Evolutionary conservation across 2,797 vertebrate species (phyloP), one percentile per base, ranked within the genome.

Genomic region (Pithecia hirsuta): DNA sequence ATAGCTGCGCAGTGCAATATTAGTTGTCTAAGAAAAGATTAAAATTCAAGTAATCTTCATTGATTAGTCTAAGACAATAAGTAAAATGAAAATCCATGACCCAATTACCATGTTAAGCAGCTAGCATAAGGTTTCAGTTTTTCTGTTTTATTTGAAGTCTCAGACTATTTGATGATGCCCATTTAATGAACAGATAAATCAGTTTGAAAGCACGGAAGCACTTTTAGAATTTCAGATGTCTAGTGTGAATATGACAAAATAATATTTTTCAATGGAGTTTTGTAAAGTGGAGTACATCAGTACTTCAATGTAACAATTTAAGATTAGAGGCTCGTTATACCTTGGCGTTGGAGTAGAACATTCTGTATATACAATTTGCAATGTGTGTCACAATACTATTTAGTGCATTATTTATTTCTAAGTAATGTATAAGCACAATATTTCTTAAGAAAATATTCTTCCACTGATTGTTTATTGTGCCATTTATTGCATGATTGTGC

Each of bases 11-110:
- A 98, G 95, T 97, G 36, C 87, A 95, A 97, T 98, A 98, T 98
- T 97, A 98, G 93, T 98, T 97, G 92, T 97, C 98, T 96, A 96
- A 98, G 89, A 98, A 98, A 98, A 98, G 95, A 98, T 98, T 98
- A 98, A 98, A 98, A 98, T 98, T 98, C 98, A 98, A 98, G 96
- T 98, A 98, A 96, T 98, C 97, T 97, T 98, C 98, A 98, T 98
- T 98, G 98, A 98, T 98, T 98, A 94, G 96, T 84, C 91, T 89
- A 94, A 97, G 94, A 97, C 93, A 97, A 91, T 98, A 98, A 93
- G 97, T 98, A 97, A 98, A 98, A 98, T 97, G 97, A 98, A 98
- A 98, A 98, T 98, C 98, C 95, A 96, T 98, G 92, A 72, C 86
- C 82, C 97, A 97, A 98, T 98, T 98, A 98, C 97, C 93, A 96